Conservation (phyloP, 1,140 invertebrate species). For the Diuraphis noxia region DNA sequence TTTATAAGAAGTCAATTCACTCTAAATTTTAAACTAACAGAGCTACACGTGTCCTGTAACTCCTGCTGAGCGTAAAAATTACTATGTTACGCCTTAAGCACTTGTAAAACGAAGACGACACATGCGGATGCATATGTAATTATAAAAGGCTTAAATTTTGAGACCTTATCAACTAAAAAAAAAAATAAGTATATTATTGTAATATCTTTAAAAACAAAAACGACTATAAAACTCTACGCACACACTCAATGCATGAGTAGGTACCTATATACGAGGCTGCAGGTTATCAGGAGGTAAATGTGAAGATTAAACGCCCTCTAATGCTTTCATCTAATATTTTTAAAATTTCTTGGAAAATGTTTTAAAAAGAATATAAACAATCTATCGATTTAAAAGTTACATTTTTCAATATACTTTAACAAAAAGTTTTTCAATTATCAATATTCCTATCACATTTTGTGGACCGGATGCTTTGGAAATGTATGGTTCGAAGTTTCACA, state of each 20-base stretch:
- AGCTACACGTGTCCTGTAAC: no score
- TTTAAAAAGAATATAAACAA: not conserved
- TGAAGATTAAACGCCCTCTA: not conserved
- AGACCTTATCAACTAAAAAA: no score
- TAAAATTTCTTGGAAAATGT: not conserved
- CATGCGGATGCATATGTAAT: no score
- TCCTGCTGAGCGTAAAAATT: no score
- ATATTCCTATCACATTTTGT: not conserved
- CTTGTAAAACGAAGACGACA: no score
- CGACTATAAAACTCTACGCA: not conserved
- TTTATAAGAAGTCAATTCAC: no score
- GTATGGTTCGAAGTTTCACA: not conserved
- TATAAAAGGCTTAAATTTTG: no score
- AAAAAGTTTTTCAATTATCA: slow-evolving; percentile 8
- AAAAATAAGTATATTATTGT: not conserved
- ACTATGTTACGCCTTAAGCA: no score
- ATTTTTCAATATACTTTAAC: not conserved
- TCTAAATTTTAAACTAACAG: no score
- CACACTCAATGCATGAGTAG: not conserved
- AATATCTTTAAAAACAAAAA: not conserved
- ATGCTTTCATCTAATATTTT: not conserved
- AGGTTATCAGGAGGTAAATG: not conserved
- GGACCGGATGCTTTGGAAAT: not conserved
- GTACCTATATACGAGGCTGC: not conserved
- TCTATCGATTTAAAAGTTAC: not conserved